Conservation (phyloP, 2,797 vertebrate species). For the Danio jaintianensis region DNA sequence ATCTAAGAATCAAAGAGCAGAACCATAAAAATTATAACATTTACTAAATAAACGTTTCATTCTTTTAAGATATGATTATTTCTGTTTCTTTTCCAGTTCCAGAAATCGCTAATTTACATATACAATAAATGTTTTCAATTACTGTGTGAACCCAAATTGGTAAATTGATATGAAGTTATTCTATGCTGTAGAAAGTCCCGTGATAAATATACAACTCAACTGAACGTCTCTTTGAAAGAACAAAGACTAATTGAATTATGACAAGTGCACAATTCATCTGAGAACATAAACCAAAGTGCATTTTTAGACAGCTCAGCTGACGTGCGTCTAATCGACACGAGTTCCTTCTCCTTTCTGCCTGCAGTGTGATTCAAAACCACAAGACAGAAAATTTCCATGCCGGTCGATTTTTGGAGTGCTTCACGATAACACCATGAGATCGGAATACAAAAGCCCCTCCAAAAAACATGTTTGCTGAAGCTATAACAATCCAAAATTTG, state of each 20-base stretch:
- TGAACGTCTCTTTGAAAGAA: not conserved
- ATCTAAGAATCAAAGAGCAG: too few species aligned
- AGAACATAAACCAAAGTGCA: not conserved
- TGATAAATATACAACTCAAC: not conserved
- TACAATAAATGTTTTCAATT: too few species aligned
- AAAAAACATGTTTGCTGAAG: not conserved
- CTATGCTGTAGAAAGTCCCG: not conserved
- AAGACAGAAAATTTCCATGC: slow-evolving; percentile 21
- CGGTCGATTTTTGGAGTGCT: not conserved
- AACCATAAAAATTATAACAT: too few species aligned
- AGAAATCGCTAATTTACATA: too few species aligned
- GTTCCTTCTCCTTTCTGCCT: slow-evolving; percentile 46
- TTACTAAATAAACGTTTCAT: too few species aligned
- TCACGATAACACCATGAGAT: not conserved
- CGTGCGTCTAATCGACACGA: not conserved
- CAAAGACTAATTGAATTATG: slow-evolving; percentile 1
- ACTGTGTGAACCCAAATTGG: too few species aligned
- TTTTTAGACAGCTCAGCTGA: slow-evolving; percentile 39
- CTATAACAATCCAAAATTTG: not conserved
- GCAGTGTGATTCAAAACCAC: slow-evolving; percentile 51
- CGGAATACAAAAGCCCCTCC: not conserved
- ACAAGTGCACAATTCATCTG: not conserved
- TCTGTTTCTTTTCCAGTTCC: too few species aligned
- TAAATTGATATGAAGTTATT: not conserved
- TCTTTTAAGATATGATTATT: too few species aligned